Evolutionary conservation across 2,797 vertebrate species (phyloP).

Genomic region (Amblyraja radiata): DNA sequence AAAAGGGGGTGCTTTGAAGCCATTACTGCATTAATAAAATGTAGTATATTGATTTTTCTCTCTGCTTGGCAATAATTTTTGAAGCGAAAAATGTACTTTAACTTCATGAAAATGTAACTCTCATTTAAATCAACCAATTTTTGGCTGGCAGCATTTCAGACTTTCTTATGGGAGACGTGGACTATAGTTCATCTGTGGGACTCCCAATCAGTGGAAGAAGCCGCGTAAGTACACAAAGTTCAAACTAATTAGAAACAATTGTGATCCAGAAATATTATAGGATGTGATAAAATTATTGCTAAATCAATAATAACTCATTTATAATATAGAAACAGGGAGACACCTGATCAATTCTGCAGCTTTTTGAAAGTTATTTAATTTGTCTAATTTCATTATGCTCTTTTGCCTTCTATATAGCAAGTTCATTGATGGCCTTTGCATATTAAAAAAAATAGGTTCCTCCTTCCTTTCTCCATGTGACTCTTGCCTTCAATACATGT

Average conservation of each 20-base stretch:
- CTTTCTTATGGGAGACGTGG: constrained; percentile 99
- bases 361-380: background rate
- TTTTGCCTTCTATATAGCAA: background rate
- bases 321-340: background rate
- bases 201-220: constrained; percentile 80
- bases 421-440: no score
- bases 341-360: background rate
- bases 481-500: no score
- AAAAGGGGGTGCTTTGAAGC: background rate
- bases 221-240: constrained; percentile 63
- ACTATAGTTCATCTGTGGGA: constrained; percentile 82
- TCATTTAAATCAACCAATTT: background rate
- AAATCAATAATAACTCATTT: background rate
- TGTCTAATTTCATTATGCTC: background rate
- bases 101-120: background rate
- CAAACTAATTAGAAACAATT: background rate
- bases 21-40: background rate
- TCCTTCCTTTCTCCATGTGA: no score
- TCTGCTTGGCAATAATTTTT: background rate
- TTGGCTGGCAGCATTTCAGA: constrained; percentile 81
- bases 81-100: background rate
- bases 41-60: background rate
- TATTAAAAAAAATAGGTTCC: no score
- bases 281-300: background rate
- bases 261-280: background rate